Evolutionary conservation across 2,113 vertebrate species (phyloP).

Genomic region (Plecturocebus donacophilus): DNA sequence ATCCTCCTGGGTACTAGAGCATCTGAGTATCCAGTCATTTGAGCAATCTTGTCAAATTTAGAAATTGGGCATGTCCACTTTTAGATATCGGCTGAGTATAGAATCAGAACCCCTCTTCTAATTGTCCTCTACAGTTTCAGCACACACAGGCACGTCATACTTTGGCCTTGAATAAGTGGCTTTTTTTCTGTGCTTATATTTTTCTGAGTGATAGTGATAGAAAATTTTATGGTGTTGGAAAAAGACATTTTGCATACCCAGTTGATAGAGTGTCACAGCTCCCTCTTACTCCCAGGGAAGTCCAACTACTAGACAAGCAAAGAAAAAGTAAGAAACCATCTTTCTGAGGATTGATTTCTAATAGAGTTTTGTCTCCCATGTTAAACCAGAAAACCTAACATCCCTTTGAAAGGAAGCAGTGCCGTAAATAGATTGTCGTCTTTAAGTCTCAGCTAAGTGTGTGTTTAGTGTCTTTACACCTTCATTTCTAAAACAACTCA

Average conservation of each 20-base stretch:
- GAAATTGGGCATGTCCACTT: background rate
- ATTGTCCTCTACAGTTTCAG: background rate
- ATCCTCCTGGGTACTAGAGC: background rate
- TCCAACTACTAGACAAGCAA: background rate
- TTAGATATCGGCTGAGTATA: background rate
- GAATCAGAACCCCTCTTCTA: background rate
- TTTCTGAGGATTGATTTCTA: slow-evolving; percentile 50
- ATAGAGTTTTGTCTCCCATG: background rate
- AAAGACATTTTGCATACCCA: background rate
- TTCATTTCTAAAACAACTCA: slow-evolving; percentile 41
- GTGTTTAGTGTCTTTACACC: slow-evolving; percentile 36
- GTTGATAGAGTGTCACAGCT: background rate
- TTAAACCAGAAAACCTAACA: slow-evolving; percentile 41
- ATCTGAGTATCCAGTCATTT: background rate
- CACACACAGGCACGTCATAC: background rate
- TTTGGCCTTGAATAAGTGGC: slow-evolving; percentile 22
- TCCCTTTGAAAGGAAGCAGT: slow-evolving; percentile 42
- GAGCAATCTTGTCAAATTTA: background rate
- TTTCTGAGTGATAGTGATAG: slow-evolving; percentile 32
- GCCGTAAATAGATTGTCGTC: slow-evolving; percentile 16
- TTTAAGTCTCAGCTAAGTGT: slow-evolving; percentile 23
- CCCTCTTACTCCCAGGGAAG: slow-evolving; percentile 6
- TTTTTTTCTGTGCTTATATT: slow-evolving; percentile 26
- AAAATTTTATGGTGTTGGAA: background rate
- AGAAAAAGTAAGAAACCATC: slow-evolving; percentile 40